phyloP scores from a whole-genome alignment of 2,797 vertebrate genomes.

The Coranthus polyacanthus region DNA sequence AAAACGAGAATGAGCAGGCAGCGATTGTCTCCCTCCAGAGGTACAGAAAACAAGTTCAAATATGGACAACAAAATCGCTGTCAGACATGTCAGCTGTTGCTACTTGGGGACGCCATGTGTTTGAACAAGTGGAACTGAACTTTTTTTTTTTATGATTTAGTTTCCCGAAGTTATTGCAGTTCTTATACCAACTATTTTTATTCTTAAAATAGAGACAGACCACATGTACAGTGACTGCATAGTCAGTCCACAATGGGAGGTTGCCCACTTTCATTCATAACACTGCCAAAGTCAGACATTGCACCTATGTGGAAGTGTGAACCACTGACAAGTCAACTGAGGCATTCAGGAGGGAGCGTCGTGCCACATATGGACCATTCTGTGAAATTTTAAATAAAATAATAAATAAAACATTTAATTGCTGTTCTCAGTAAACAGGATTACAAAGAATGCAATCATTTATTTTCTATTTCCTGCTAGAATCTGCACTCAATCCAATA shows the following conservation, averaged over 20 bases:
- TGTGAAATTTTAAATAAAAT: background rate
- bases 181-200: conserved; percentile 1
- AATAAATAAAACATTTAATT: background rate
- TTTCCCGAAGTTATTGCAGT: background rate
- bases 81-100: conserved; percentile 15
- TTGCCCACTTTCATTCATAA: conserved; percentile 69
- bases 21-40: conserved; percentile 99
- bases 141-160: background rate
- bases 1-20: conserved; percentile 98
- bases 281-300: conserved; percentile 35
- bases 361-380: too few species aligned
- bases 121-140: conserved; percentile 21
- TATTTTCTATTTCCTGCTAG: background rate
- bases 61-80: background rate
- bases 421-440: conserved; percentile 9
- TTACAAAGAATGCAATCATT: conserved; percentile 9
- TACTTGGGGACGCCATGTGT: conserved; percentile 32
- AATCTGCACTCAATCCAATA: conserved; percentile 21
- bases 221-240: conserved; percentile 45
- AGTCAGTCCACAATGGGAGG: conserved; percentile 55
- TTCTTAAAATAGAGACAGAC: conserved; percentile 52
- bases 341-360: too few species aligned
- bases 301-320: conserved; percentile 47
- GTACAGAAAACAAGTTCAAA: conserved; percentile 81
- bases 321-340: conserved; percentile 1